Conservation (phyloP, 2,797 vertebrate species). For the Crax fasciolata region DNA sequence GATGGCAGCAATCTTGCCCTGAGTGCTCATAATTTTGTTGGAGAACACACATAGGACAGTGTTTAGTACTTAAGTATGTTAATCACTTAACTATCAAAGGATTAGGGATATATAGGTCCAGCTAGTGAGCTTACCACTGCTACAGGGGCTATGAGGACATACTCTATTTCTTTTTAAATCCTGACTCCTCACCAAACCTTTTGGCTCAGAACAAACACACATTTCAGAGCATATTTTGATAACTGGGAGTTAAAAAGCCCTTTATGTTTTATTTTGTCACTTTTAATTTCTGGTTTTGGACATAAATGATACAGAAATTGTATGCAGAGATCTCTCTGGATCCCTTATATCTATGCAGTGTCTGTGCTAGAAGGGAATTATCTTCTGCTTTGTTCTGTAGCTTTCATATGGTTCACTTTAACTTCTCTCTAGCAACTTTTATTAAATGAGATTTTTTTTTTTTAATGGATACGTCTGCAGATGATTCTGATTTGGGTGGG, state of each 20-base stretch:
- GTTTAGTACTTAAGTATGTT: neutral
- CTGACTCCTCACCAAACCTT: neutral
- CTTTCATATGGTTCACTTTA: neutral
- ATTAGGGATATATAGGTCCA: neutral
- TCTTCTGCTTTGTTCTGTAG: neutral
- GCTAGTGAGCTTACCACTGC: neutral
- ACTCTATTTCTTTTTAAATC: neutral
- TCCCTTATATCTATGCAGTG: neutral
- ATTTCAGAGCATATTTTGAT: neutral
- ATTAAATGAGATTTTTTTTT: neutral
- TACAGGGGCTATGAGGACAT: neutral
- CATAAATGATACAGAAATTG: neutral
- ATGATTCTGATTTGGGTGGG: neutral
- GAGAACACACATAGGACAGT: fast-evolving
- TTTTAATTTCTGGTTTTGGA: neutral
- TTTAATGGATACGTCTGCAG: neutral
- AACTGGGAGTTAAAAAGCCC: neutral
- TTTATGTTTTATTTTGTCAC: neutral
- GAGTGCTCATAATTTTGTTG: neutral
- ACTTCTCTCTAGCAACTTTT: neutral
- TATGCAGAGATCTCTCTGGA: neutral
- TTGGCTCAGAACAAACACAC: neutral
- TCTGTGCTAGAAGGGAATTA: neutral
- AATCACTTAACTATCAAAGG: neutral
- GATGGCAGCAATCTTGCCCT: neutral